Evolutionary conservation across 2,888 invertebrate species (phyloP), one percentile per base, ranked within the genome.

Genomic region (Drosophila kokeensis): DNA sequence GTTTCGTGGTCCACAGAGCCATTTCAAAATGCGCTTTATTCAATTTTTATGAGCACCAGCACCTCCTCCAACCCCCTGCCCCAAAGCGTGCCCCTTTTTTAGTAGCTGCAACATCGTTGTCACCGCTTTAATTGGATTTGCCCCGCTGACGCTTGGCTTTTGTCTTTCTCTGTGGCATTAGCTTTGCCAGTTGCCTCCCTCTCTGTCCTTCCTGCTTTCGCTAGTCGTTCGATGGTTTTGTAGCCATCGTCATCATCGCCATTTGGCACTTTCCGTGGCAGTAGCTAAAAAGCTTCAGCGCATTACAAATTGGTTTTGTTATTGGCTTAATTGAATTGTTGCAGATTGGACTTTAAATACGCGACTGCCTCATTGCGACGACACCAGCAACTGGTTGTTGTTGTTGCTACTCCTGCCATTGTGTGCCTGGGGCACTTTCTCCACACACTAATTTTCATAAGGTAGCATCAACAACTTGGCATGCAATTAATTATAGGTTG

Each of bases 271-370:
- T 53, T 34, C 65, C 50, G 66, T 69, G 42, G 71, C 64, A 79
- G 79, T 69, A 73, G 74, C 74, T 85, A 73, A 83, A 84, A 84
- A 80, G 87, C 82, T 83, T 74, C 78, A 82, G 84, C 82, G 81
- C 73, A 81, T 87, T 86, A 87, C 83, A 87, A 87, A 85, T 87
- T 87, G 85, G 85, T 75, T 85, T 85, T 81, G 85, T 85, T 87
- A 86, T 87, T 86, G 87, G 85, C 85, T 81, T 83, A 86, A 87
- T 87, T 87, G 81, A 87, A 86, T 87, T 87, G 83, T 83, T 81
- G 85, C 81, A 86, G 81, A 86, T 87, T 84, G 85, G 84, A 76
- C 82, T 79, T 84, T 84, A 87, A 84, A 76, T 78, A 82, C 71
- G 65, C 55, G 68, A 50, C 64, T 36, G 53, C 30, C 42, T 21